Base-by-base conservation (phyloP, 92 coral and sea anemone genomes). In the Porites evermanni region DNA sequence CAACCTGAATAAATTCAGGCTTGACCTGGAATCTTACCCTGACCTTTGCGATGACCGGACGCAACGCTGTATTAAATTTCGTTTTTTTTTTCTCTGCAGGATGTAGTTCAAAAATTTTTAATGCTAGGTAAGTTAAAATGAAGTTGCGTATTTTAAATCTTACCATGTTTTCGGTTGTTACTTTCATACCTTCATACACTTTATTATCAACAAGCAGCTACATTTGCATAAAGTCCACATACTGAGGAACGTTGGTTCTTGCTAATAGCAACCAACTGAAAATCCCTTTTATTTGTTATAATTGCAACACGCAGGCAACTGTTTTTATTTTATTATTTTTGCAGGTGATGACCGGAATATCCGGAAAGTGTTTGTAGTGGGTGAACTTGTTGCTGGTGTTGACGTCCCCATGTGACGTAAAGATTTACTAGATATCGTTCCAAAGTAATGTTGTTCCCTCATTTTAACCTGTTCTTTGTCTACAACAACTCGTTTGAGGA, bases 331-430 rank as follows among this genome's bases (percentile, higher is more conserved):
- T 38, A 38, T 38, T 38, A 38, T 61, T 59, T 78, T 23, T 66
- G 44, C 73, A 91, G 93, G 96, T 8, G 98, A 95, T 86, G 98
- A 95, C 58, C 86, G 98, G 66, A 95, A 95, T 70, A 86, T 95
- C 19, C 84, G 29, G 68, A 78, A 86, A 58, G 98, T 95, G 21
- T 95, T 84, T 77, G 98, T 95, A 16, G 89, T 91, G 13, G 98
- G 98, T 1, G 86, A 86, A 70, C 88, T 89, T 38, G 96, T 95
- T 10, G 83, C 93, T 7, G 98, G 95, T 8, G 52, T 10, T 63
- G 79, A 82, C n/a, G 60, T 47, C 20, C 4, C 29, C 26, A 59
- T 70, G 44, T 12, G 12, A 20, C 7, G 29, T 61, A 26, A 53
- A 67, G 44, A 80, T 80, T 50, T 75, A 80, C n/a, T 53, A 80